Evolutionary conservation across 2,113 vertebrate genomes (phyloP).

Genomic region (rabbit (Oryctolagus cuniculus)): DNA sequence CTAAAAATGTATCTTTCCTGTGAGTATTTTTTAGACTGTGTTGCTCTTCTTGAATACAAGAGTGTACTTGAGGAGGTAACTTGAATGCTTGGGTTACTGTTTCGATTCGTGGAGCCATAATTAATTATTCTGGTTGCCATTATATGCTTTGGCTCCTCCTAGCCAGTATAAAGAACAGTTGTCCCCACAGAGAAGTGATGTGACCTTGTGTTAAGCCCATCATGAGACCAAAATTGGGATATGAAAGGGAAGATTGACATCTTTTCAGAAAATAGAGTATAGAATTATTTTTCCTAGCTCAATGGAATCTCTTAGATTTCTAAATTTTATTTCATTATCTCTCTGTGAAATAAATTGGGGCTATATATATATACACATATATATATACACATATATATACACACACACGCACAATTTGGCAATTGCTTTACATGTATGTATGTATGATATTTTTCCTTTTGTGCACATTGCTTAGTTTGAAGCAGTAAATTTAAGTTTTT

Average conservation of each 20-base stretch:
- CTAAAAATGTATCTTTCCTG: neutral
- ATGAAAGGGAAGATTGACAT: no score
- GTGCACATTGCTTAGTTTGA: neutral
- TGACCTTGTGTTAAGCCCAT: neutral
- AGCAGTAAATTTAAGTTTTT: neutral
- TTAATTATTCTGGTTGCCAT: neutral
- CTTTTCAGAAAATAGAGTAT: no score
- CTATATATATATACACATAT: neutral
- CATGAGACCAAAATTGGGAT: no score
- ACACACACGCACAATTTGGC: neutral
- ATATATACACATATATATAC: slow-evolving; percentile 1
- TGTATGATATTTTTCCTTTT: neutral
- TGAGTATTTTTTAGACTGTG: neutral
- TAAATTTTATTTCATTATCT: slow-evolving; percentile 21
- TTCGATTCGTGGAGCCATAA: neutral
- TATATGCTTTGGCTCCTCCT: neutral
- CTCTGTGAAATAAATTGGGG: slow-evolving; percentile 18
- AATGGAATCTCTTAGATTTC: slow-evolving; percentile 36
- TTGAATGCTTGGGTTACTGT: neutral
- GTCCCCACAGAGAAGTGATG: neutral
- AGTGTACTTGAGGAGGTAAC: neutral
- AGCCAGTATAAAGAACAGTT: neutral
- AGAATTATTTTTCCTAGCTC: neutral
- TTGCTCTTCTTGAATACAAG: neutral
- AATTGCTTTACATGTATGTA: neutral